Base-by-base conservation (phyloP, 2,797 vertebrate species). In the Masticophis lateralis region DNA sequence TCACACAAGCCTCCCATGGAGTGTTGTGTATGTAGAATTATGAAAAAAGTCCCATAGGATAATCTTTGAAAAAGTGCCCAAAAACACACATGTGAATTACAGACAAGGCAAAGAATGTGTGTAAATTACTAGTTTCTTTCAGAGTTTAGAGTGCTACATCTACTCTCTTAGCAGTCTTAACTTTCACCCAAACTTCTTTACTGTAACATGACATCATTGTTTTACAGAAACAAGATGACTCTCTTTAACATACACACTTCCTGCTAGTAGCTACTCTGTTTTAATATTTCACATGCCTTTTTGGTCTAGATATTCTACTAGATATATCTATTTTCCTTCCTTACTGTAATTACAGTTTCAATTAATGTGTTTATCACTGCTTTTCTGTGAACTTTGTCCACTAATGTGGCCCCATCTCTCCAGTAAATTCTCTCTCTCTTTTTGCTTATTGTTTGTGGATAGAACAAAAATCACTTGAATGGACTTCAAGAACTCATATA, bases 401-500 rank as follows among this genome's bases (percentile, higher is more conserved):
- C 27, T 89, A 86, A 61, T 51, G 60, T 37, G 32, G 18, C 8
- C 18, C 9, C 18, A 43, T 8, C 37, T 10, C 32, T 43, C 8
- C 37, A 22, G 74, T 22, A 47, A 4, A 32, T 60, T 32, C 28
- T 87, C 22, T 87, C 32, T 13, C 27, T 4, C 8, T 86, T 87
- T 74, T 86, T 86, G 43, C 16, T 92, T 79, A n/a, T 57, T 20
- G 3, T 55, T 13, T 20, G 32, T 74, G 60, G 79, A n/a, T 16
- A 2, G 16, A 56, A 66, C 57, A 51, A 7, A 28, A 59, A 90
- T 91, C 37, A 90, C 2, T 5, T 59, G 61, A 83, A 22, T 61
- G 92, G 87, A 47, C 88, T 91, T 95, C 90, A 32, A 93, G 51
- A 8, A 51, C 32, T 1, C 14, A 37, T 88, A 59, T 95, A 89